Conservation (phyloP, 2,113 vertebrate genomes). For the Neoarius graeffei region DNA sequence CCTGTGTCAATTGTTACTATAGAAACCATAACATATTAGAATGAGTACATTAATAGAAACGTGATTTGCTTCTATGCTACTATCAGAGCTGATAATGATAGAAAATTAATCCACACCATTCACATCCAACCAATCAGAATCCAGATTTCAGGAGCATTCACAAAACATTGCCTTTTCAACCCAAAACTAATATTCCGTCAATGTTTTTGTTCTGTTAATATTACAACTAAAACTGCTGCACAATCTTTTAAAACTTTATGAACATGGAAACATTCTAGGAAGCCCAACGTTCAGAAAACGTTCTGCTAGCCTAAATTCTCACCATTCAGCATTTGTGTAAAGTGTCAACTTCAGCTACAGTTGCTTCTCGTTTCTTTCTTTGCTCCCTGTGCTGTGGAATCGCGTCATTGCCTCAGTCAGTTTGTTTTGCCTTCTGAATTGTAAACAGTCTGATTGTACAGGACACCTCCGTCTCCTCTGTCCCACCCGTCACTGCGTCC, state of each 20-base stretch:
- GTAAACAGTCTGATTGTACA: conserved; percentile 22
- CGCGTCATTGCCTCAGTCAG: neutral
- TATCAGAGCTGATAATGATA: no score
- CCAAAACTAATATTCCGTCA: no score
- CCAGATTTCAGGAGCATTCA: neutral
- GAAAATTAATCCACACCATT: neutral
- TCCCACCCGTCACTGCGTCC: conserved; percentile 17
- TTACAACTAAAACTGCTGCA: neutral
- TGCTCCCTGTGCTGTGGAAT: neutral
- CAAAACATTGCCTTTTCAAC: neutral
- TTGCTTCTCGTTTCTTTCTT: neutral
- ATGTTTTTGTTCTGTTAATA: neutral
- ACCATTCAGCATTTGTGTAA: neutral
- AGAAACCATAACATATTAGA: neutral
- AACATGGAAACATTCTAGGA: neutral
- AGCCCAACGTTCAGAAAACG: neutral
- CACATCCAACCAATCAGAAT: neutral
- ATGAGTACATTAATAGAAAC: no score
- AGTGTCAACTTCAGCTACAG: neutral
- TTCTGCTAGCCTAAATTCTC: neutral
- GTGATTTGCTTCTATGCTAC: no score
- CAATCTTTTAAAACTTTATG: no score
- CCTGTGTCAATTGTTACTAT: neutral
- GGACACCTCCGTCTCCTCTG: conserved; percentile 5
- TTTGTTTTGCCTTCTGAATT: neutral